Conservation (phyloP, 2,888 invertebrate species). For the Dendrolimus houi region DNA sequence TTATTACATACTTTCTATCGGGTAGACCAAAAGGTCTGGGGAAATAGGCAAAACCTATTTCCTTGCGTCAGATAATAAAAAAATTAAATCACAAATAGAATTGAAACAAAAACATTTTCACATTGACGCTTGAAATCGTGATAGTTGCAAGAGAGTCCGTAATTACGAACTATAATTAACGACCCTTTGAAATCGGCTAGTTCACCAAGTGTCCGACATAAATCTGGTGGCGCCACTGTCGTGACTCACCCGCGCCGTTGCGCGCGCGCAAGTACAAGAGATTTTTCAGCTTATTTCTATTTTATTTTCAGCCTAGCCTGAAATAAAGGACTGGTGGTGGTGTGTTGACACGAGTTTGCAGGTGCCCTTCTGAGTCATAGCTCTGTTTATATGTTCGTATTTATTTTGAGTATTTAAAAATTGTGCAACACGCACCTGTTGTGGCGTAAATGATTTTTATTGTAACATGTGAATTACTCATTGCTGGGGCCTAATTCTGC, state of each 20-base stretch:
- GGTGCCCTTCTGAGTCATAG: neutral
- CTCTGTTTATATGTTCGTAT: neutral
- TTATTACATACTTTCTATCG: too few species aligned
- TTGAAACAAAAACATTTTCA: too few species aligned
- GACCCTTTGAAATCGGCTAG: conserved; percentile 30
- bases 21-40: too few species aligned
- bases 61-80: too few species aligned
- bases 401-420: neutral
- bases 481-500: too few species aligned
- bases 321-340: neutral
- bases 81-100: too few species aligned
- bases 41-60: too few species aligned
- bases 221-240: conserved; percentile 59
- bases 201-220: conserved; percentile 40
- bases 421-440: neutral
- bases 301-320: conserved; percentile 24
- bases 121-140: too few species aligned
- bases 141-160: neutral
- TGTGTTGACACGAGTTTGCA: neutral
- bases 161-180: conserved; percentile 6
- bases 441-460: neutral
- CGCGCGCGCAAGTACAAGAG: conserved; percentile 20
- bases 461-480: too few species aligned
- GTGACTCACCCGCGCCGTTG: conserved; percentile 47
- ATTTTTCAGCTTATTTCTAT: conserved; percentile 22